Evolutionary conservation across 1,140 invertebrate species (phyloP).

Genomic region (Saccostrea cuccullata): DNA sequence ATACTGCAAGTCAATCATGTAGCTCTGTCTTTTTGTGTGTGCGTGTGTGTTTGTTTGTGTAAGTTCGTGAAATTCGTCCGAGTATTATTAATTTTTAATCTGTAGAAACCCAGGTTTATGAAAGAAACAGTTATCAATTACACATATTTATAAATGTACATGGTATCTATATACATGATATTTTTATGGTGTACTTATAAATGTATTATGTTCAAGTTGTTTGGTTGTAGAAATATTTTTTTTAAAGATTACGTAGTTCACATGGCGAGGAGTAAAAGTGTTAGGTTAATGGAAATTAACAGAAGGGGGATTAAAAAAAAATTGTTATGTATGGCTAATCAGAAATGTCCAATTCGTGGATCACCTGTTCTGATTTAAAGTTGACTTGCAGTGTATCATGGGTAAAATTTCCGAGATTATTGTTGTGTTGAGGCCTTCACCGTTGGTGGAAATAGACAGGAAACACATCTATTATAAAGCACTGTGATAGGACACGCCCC

Average conservation of each 20-base stretch:
- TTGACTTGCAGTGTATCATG: background rate
- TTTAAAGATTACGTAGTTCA: constrained; percentile 2
- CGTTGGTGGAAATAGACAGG: background rate
- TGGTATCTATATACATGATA: constrained; percentile 10
- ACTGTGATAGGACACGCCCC: constrained; percentile 13
- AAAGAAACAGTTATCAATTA: constrained; percentile 1
- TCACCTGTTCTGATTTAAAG: background rate
- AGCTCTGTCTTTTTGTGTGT: constrained; percentile 13
- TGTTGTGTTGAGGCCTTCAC: background rate
- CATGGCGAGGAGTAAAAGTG: background rate
- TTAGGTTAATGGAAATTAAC: background rate
- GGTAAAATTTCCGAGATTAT: background rate
- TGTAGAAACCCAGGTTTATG: background rate
- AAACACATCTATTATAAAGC: background rate
- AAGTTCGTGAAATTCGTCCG: background rate
- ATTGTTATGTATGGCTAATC: background rate
- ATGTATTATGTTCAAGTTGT: constrained; percentile 10
- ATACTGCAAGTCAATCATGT: constrained; percentile 27
- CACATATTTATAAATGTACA: constrained; percentile 10
- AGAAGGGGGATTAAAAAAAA: background rate
- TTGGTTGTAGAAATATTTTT: constrained; percentile 22
- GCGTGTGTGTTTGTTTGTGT: background rate
- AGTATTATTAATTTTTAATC: constrained; percentile 28
- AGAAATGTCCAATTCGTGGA: background rate
- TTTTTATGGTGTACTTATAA: constrained; percentile 24